Base-by-base conservation (phyloP, 2,888 invertebrate species). In the Helicoverpa assulta region DNA sequence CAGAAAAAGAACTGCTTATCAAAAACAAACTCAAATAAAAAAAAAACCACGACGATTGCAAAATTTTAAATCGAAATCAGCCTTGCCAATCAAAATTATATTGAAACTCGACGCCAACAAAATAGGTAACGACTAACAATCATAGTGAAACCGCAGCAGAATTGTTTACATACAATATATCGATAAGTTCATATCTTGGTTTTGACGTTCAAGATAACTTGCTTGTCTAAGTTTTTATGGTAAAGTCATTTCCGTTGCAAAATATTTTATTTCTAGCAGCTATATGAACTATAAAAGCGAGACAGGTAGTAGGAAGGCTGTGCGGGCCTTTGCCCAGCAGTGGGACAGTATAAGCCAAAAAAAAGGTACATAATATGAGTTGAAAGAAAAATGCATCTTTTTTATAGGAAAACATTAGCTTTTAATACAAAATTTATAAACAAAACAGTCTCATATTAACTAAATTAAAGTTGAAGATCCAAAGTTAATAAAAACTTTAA, bases 191-290 rank as follows among this genome's bases (percentile, higher is more conserved):
- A 16, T 90, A 90, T 89, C 89, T 87, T 84, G 85, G 87, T 89
- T 91, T 89, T 88, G 84, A 85, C 77, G 87, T 83, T 86, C 80
- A 72, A 73, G 86, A 87, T 87, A 89, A 83, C 69, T 70, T 72
- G 66, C 78, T 70, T 58, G 70, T 71, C 26, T 26, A 26, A 65
- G 64, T 54, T 66, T 73, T 73, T 65, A 60, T 7, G 40, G 16
- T 52, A 72, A 73, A 77, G 33, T 56, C 19, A 73, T 72, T 79
- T 71, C 74, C 68, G 62, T 51, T 69, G 19, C 16, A 40, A 40
- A 40, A 14, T 40, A 37, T 40, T 53, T 58, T 50, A 58, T 18
- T 21, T 37, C 16, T 56, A 68, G 47, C 37, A 71, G 26, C 26
- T 26, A 26, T 26, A 3, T 26, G 26, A 4, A 26, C 2, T 4